Base-by-base conservation (phyloP, 2,888 invertebrate species). In the Heliconius sara region DNA sequence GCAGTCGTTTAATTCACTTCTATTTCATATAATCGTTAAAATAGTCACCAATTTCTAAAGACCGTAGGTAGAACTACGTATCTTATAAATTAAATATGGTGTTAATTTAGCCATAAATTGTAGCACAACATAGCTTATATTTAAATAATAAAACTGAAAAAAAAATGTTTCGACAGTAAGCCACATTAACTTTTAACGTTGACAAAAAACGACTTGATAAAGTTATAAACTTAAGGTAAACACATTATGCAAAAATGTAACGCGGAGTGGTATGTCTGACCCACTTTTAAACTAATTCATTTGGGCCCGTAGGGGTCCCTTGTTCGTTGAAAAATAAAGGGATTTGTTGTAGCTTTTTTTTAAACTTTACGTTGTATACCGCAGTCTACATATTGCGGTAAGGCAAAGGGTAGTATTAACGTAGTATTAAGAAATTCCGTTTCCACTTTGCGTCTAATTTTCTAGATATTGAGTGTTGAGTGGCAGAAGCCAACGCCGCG, bases 201-300 rank as follows among this genome's bases (percentile, higher is more conserved):
- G 68, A 79, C 66, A 79, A 79, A 79, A 75, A 75, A 67, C 30
- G 27, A 79, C 74, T 63, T 74, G 72, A 76, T 72, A 76, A 77
- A 78, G 52, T 77, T 77, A 80, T 68, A 16, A 80, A 77, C 75
- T 80, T 77, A 78, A 60, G 30, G 84, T 82, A 79, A 83, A 81
- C 81, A 81, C 77, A 83, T 84, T 83, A 83, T 80, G 84, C 81
- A 80, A 84, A 85, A 84, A 83, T 80, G 79, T 83, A 81, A 83
- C 81, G 80, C 80, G 63, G 79, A 81, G 79, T 79, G 79, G 84
- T 82, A 81, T 83, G 84, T 88, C 86, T 92, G 93, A 91, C 92
- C 93, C 87, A 93, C 89, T 92, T 93, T 89, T 85, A 85, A 88
- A 90, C 89, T 92, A 92, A 92, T 92, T 92, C 90, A 86, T 88